Conservation (phyloP, 2,888 invertebrate genomes). For the Pandemis cinnamomeana region DNA sequence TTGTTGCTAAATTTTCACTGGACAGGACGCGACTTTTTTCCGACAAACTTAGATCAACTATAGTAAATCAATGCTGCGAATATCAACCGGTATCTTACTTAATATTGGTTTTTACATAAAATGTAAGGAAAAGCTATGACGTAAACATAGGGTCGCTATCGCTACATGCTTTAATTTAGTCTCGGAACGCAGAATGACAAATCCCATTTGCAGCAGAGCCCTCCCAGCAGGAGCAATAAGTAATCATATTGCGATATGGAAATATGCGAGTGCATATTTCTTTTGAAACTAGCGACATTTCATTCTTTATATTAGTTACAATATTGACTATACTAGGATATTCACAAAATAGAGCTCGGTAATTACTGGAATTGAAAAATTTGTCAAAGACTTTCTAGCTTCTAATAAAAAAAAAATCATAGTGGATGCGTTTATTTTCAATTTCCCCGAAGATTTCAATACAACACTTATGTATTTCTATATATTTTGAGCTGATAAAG, state of each 20-base stretch:
- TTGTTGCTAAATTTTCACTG: no score
- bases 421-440: no score
- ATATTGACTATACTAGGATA: neutral
- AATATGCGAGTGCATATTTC: conserved; percentile 49
- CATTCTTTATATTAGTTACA: neutral
- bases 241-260: conserved; percentile 51
- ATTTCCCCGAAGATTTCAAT: no score
- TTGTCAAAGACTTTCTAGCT: no score
- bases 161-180: conserved; percentile 30
- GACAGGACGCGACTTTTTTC: no score
- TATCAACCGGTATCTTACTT: no score
- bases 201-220: conserved; percentile 32
- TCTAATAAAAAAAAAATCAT: no score
- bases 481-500: no score
- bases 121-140: conserved; percentile 6
- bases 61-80: no score
- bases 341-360: neutral
- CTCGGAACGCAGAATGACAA: conserved; percentile 26
- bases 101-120: neutral
- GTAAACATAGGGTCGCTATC: neutral
- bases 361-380: neutral
- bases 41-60: no score
- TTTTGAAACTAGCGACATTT: neutral
- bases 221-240: conserved; percentile 37
- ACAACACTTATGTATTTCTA: no score